Base-by-base conservation (phyloP, 2,113 vertebrate genomes). In the Glaucidium brasilianum region DNA sequence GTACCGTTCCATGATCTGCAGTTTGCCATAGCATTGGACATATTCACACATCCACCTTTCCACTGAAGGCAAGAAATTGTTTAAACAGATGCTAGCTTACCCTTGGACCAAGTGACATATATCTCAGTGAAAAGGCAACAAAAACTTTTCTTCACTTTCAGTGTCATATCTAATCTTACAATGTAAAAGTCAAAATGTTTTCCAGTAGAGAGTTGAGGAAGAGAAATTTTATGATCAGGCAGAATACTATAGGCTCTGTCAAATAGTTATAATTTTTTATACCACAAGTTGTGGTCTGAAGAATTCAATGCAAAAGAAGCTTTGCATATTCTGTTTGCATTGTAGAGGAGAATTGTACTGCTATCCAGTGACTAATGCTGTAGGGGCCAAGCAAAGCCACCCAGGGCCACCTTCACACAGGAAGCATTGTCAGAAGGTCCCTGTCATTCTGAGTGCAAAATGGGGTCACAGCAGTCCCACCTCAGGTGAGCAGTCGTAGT, bases 391-490 rank as follows among this genome's bases (percentile, higher is more conserved):
- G 5, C 10, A 80, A 64, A 71, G 11, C 2, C 12, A 47, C 6
- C 2, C 8, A 49, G 19, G 8, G 5, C 10, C 17, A 32, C 5
- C 13, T 45, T 62, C 16, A 32, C 20, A 13, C 5, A n/a, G 45
- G 41, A 56, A 10, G 4, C 5, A 47, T 15, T 1, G 4, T 18
- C 11, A 45, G 15, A 60, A 77, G 3, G 5, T 39, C 8, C 3
- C 6, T 20, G 6, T 25, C 19, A 43, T 79, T 75, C 8, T 75
- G 4, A 32, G 16, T 29, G 50, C 15, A 35, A 15, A 22, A 18
- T 21, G 27, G 8, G 49, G 18, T 11, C 6, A 2, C 0, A 0
- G 22, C 43, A 67, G 7, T 49, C 10, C 32, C 6, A 26, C 8
- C 21, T 6, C 10, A 1, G 5, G 5, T 27, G 18, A 58, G 6